Evolutionary conservation across 2,113 vertebrate genomes (phyloP).

Genomic region (Entelurus aequoreus): DNA sequence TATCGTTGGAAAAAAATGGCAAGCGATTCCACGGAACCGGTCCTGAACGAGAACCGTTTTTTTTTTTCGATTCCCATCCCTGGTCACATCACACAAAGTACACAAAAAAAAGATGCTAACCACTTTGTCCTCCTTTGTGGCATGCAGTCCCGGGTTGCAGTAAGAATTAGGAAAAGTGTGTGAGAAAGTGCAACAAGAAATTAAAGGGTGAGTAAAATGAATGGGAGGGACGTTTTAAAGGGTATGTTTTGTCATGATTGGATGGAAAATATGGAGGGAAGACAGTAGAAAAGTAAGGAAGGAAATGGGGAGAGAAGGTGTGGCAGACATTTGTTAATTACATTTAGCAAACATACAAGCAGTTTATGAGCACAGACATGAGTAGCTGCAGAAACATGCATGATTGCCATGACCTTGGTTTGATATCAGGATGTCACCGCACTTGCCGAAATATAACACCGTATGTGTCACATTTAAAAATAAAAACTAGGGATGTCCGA

Average conservation of each 20-base stretch:
- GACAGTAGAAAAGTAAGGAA: conserved; percentile 15
- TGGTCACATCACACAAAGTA: conserved; percentile 44
- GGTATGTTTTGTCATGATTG: conserved; percentile 8
- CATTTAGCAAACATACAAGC: conserved; percentile 42
- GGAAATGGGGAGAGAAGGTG: conserved; percentile 28
- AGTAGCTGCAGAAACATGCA: conserved; percentile 42
- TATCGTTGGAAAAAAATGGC: too few species aligned
- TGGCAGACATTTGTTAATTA: conserved; percentile 59
- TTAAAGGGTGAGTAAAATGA: conserved; percentile 15
- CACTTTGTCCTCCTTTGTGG: conserved; percentile 99
- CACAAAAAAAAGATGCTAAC: conserved; percentile 86
- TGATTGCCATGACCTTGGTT: conserved; percentile 25
- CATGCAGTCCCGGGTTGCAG: conserved; percentile 95
- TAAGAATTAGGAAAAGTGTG: conserved; percentile 62
- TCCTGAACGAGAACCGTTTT: too few species aligned
- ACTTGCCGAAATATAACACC: too few species aligned
- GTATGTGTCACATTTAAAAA: too few species aligned
- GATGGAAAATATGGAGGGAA: conserved; percentile 23
- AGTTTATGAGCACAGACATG: conserved; percentile 17
- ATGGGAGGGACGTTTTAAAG: neutral
- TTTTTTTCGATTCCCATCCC: too few species aligned
- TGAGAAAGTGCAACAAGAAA: conserved; percentile 26
- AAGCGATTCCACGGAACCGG: too few species aligned
- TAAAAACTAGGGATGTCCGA: too few species aligned
- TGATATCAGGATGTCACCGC: too few species aligned